Percentiles rank a stretch among this genome's conserved stretches.
phyloP scores from a whole-genome alignment of 2,113 vertebrate species.

The Passer montanus region DNA sequence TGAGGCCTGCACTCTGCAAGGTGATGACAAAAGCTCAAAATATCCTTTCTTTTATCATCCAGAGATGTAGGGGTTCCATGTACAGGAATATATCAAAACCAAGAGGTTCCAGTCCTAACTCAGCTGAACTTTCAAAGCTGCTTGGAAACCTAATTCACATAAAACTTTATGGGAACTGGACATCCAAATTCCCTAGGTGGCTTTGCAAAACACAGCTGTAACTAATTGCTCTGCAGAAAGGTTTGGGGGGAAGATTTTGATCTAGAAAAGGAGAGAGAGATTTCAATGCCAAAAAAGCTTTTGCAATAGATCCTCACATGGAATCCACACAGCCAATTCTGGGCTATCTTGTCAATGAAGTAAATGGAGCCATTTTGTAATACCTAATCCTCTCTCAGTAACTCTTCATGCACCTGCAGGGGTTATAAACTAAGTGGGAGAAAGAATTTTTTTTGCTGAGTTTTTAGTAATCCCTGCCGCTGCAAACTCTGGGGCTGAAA shows the following conservation, averaged over 20 bases:
- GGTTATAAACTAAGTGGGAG: conserved; percentile 10
- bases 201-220: conserved; percentile 66
- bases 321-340: not conserved
- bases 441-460: conserved; percentile 27
- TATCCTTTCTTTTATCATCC: not conserved
- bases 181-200: conserved; percentile 53
- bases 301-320: conserved; percentile 49
- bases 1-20: not conserved
- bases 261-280: conserved; percentile 41
- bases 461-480: conserved; percentile 44
- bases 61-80: not conserved
- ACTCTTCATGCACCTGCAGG: conserved; percentile 42
- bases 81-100: not conserved
- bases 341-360: conserved; percentile 27
- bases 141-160: conserved; percentile 48
- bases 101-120: conserved; percentile 17
- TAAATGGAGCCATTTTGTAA: conserved; percentile 43
- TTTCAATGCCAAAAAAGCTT: conserved; percentile 52
- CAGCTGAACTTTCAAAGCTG: conserved; percentile 35
- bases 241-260: conserved; percentile 59
- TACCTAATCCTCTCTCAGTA: conserved; percentile 37
- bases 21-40: not conserved
- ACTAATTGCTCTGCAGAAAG: conserved; percentile 46
- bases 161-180: conserved; percentile 63
- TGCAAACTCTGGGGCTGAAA: conserved; percentile 5